A percentile compares a stretch with the other conserved stretches of the same genome.
Conservation (phyloP, 2,797 vertebrate species). For the Rachycentron canadum region DNA sequence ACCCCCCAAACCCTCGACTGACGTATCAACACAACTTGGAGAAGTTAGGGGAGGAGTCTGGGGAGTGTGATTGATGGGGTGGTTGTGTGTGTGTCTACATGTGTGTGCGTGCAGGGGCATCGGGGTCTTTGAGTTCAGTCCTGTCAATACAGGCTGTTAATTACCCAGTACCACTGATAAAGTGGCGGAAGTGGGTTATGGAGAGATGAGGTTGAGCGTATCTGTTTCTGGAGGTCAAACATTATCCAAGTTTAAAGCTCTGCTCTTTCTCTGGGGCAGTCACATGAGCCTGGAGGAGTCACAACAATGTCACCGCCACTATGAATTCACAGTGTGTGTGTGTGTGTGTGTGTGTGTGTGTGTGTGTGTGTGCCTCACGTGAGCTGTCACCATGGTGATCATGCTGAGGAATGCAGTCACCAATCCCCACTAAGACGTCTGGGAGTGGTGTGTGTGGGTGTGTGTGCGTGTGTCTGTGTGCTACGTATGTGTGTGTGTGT, state of each 20-base stretch:
- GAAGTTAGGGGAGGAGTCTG: conserved; percentile 53
- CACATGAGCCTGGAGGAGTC: conserved; percentile 66
- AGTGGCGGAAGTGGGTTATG: conserved; percentile 33
- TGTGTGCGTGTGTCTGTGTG: conserved; percentile 41
- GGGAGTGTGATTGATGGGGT: conserved; percentile 40
- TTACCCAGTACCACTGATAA: conserved; percentile 61
- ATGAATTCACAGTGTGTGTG: conserved; percentile 21
- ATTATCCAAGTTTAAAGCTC: conserved; percentile 53
- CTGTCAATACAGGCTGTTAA: conserved; percentile 8
- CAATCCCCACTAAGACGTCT: conserved; percentile 60
- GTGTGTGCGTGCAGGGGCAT: conserved; percentile 23
- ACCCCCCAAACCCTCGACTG: conserved; percentile 24
- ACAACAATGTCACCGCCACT: conserved; percentile 58
- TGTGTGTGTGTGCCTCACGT: conserved; percentile 54
- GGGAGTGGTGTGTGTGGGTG: conserved; percentile 30
- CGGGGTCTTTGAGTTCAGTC: conserved; percentile 52
- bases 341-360: conserved; percentile 22
- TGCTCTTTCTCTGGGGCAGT: conserved; percentile 24
- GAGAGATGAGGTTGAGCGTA: conserved; percentile 5
- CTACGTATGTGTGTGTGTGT: conserved; percentile 40
- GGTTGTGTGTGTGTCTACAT: conserved; percentile 22
- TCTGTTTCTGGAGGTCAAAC: conserved; percentile 54
- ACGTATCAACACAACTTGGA: conserved; percentile 36
- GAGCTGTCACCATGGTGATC: conserved; percentile 72
- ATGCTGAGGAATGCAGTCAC: conserved; percentile 76